These are phyloP conservation scores for Brachymystax lenok DNA, from an alignment of 2,797 vertebrate species.

Conservation along the genomic window DNA sequence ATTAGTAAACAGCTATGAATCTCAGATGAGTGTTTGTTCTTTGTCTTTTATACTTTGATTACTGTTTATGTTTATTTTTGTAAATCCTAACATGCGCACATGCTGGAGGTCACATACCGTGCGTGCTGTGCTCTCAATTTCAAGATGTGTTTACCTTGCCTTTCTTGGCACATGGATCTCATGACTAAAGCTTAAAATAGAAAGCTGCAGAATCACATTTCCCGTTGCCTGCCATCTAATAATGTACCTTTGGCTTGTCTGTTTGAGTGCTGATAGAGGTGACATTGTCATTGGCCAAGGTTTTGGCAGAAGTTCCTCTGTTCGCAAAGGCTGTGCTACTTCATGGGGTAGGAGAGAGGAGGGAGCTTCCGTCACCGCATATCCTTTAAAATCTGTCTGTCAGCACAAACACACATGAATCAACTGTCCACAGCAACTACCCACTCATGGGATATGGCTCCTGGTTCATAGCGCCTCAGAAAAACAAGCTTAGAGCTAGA, in stretches of 20 bases:
- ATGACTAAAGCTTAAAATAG: conserved; percentile 68
- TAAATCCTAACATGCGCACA: background rate
- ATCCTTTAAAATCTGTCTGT: conserved; percentile 21
- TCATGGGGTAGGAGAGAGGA: background rate
- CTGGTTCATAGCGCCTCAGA: background rate
- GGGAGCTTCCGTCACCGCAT: conserved; percentile 6
- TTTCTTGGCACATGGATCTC: conserved; percentile 32
- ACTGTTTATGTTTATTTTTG: background rate
- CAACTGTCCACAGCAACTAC: conserved; percentile 9
- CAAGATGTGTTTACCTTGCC: background rate
- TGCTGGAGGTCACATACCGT: background rate
- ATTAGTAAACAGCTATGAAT: background rate
- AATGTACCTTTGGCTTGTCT: conserved; percentile 15
- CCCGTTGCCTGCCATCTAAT: background rate
- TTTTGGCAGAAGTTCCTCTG: background rate
- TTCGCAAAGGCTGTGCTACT: too few relatives aligned
- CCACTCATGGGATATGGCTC: background rate
- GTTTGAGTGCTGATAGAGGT: conserved; percentile 35
- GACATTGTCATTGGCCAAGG: conserved; percentile 35
- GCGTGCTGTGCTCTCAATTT: background rate
- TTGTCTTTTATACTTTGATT: background rate
- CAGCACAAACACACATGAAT: conserved; percentile 11
- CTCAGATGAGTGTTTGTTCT: background rate
- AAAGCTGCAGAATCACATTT: conserved; percentile 63
- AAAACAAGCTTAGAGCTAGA: too few relatives aligned